Evolutionary conservation across 2,888 invertebrate species (phyloP).

Genomic region (Chrysomela aeneicollis): DNA sequence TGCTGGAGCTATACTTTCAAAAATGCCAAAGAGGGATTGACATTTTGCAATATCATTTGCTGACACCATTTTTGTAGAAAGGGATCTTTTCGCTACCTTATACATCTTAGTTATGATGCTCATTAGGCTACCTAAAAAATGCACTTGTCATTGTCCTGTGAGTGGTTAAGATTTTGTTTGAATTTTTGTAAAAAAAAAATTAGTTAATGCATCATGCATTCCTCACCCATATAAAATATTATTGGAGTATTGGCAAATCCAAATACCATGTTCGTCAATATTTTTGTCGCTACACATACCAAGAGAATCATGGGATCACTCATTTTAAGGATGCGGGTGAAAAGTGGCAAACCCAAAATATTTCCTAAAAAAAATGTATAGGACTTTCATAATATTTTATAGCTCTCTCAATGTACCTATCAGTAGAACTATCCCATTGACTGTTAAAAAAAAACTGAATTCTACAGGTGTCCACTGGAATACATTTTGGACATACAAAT

Average conservation of each 20-base stretch:
- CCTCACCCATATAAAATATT: conserved; percentile 59
- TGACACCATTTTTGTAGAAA: conserved; percentile 57
- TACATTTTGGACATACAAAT: conserved; percentile 68
- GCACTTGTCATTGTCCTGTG: neutral
- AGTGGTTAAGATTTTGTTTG: neutral
- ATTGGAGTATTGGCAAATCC: conserved; percentile 52
- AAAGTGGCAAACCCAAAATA: conserved; percentile 50
- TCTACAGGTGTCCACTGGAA: conserved; percentile 70
- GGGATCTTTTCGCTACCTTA: conserved; percentile 54
- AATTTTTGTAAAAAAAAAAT: no score
- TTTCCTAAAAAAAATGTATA: conserved; percentile 48
- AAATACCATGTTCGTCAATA: conserved; percentile 57
- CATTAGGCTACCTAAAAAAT: conserved; percentile 47
- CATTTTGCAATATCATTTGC: conserved; percentile 57
- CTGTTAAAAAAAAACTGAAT: conserved; percentile 67
- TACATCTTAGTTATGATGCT: conserved; percentile 53
- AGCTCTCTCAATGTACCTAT: conserved; percentile 61
- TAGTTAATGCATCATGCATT: no score
- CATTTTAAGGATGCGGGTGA: conserved; percentile 54
- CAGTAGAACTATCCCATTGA: conserved; percentile 65
- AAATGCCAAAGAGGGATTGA: conserved; percentile 67
- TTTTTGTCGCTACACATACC: conserved; percentile 59
- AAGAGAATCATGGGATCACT: conserved; percentile 58
- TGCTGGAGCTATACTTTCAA: conserved; percentile 66
- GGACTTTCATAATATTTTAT: neutral